Base-by-base conservation (phyloP, 1,140 invertebrate species). In the Bilobella aurantiaca region DNA sequence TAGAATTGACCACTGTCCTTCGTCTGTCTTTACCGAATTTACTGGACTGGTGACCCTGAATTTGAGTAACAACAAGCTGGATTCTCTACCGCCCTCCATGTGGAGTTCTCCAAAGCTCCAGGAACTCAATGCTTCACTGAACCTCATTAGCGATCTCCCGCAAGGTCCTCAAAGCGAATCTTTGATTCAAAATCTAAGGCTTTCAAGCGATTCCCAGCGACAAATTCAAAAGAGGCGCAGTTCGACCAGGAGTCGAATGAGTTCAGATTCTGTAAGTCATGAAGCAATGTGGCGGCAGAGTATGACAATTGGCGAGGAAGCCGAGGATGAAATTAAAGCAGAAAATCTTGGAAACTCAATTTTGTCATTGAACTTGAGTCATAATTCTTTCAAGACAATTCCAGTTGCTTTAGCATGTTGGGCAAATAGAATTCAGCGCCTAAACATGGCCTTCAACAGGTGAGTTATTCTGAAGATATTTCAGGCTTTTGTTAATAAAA, bases 41-140 rank as follows among this genome's bases (percentile, higher is more conserved):
- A 90, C 91, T 0, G 78, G 83, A 0, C 78, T 99, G 1, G 82
- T 85, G 25, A 87, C 87, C 2, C 79, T 98, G 69, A 93, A 98
- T 77, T 84, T 95, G 0, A 93, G 93, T 0, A 92, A 96, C 75
- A 99, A 99, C 77, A 92, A 93, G 76, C 78, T 99, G n/a, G 87
- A 88, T 49, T 75, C 58, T 27, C 68, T 86, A 30, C 84, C 84
- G n/a, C 83, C 86, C 57, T 86, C 87, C 65, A 81, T 98, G 76
- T 99, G 96, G 96, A 79, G 83, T n/a, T 84, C 91, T 0, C 90
- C 91, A 0, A 88, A 88, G 67, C 78, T 98, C 28, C 84, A 90
- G 64, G 94, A 97, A 76, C 76, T 98, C 14, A 97, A 96, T 77
- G 85, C 88, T 0, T 87, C 93, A 0, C 86, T 95, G 68, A 99